Evolutionary conservation across 2,888 invertebrate species (phyloP), one percentile per base, ranked within the genome.

Genomic region (Drosophila kanekoi): DNA sequence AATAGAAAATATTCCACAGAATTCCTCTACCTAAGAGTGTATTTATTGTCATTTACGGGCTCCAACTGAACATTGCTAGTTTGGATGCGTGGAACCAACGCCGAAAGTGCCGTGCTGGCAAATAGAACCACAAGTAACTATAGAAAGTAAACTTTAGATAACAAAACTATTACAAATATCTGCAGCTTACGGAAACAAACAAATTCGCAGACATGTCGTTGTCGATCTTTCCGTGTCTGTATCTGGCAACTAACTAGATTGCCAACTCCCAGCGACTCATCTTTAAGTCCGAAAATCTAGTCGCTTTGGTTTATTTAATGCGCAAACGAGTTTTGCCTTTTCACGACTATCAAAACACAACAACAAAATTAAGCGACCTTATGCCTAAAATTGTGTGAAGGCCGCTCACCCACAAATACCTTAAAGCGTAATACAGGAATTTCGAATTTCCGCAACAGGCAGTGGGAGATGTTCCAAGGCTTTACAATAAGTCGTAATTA

Each of bases 391-490:
- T 62, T 57, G n/a, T 70, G 20, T 70, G 44, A 70, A 37, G 23
- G 10, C 33, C 41, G 13, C 48, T 76, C 62, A 62, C 72, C 72
- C 76, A 62, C 61, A 72, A 57, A 69, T 16, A 23, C 28, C 40
- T 4, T 14, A 33, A 18, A 37, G 11, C 58, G 53, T 68, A 38
- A 32, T 23, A 40, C 8, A 20, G 32, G 4, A 51, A 52, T 14
- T 14, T 1, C 48, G 33, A 28, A 23, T 37, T 45, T 14, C 14
- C 8, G 28, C 28, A 28, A 28, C 8, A 28, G 28, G 8, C 28
- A 28, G 28, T 6, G 8, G 8, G 0, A 28, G 28, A 28, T 28
- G 28, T 28, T 28, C 8, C 28, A 28, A 28, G 1, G 2, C 28
- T 8, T 8, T 28, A 2, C 28, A 28, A 28, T 8, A 28, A 28